These are phyloP conservation scores for Cyprinodon diabolis DNA, from an alignment of 2,797 vertebrate species.

Conservation along the genomic window DNA sequence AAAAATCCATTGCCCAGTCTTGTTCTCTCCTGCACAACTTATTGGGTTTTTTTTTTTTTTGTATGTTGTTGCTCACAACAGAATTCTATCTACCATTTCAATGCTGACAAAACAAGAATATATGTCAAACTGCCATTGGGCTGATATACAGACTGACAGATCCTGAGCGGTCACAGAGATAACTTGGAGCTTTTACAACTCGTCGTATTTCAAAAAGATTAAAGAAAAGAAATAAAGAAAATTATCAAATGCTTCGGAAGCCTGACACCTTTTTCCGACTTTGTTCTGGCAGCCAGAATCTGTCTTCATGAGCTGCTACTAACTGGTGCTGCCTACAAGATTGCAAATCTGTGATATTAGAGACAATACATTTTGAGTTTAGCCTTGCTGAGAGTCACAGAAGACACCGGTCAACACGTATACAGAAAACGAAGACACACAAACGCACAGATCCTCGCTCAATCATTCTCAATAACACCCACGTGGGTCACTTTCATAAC, in stretches of 20 bases:
- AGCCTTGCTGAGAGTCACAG: slow-evolving; percentile 36
- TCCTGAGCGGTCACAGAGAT: slow-evolving; percentile 33
- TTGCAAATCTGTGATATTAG: slow-evolving; percentile 58
- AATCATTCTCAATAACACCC: slow-evolving; percentile 79
- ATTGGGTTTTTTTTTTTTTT: background rate
- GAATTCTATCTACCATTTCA: slow-evolving; percentile 50
- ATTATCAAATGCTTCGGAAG: slow-evolving; percentile 27
- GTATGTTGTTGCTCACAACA: slow-evolving; percentile 36
- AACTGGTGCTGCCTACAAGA: slow-evolving; percentile 26
- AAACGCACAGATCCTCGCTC: slow-evolving; percentile 54
- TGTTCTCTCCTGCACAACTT: background rate
- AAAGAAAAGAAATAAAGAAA: slow-evolving; percentile 27
- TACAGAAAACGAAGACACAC: slow-evolving; percentile 37
- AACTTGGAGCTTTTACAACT: slow-evolving; percentile 41
- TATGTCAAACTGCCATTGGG: slow-evolving; percentile 57
- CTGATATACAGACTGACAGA: slow-evolving; percentile 19
- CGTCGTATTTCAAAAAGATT: slow-evolving; percentile 30
- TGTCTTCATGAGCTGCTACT: slow-evolving; percentile 36
- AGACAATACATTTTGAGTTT: slow-evolving; percentile 59
- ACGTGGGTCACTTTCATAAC: slow-evolving; percentile 83
- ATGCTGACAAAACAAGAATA: slow-evolving; percentile 40
- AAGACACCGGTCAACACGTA: slow-evolving; percentile 35
- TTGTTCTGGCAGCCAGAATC: slow-evolving; percentile 40
- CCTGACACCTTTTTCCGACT: slow-evolving; percentile 37
- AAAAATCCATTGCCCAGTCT: too few species aligned